phyloP scores from a whole-genome alignment of 2,113 vertebrate genomes.

The Neogale vison region DNA sequence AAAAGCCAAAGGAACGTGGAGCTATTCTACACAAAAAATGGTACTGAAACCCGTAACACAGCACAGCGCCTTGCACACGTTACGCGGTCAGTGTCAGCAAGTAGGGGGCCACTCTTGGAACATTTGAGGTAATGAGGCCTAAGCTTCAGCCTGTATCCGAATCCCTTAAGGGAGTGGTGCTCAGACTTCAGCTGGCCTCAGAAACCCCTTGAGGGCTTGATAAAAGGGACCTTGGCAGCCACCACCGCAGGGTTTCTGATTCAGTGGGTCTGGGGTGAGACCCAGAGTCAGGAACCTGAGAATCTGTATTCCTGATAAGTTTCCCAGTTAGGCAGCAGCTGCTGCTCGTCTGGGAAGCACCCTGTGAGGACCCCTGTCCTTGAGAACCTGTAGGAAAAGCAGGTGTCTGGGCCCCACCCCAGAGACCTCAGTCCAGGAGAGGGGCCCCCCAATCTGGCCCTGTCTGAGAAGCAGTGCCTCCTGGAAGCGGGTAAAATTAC shows the following conservation, averaged over 20 bases:
- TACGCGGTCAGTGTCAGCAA: neutral
- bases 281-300: neutral
- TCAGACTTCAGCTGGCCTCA: neutral
- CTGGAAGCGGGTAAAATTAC: neutral
- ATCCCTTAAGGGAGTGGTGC: neutral
- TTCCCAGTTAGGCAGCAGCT: neutral
- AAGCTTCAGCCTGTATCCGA: neutral
- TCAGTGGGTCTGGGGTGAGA: neutral
- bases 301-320: neutral
- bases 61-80: neutral
- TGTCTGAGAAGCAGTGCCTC: neutral
- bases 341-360: neutral
- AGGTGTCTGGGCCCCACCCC: neutral
- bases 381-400: neutral
- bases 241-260: neutral
- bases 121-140: slow-evolving; percentile 20
- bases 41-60: neutral
- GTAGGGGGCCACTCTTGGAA: neutral
- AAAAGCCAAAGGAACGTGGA: neutral
- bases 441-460: neutral
- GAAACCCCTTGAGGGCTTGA: neutral
- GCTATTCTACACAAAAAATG: neutral
- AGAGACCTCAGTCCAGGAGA: neutral
- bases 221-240: neutral
- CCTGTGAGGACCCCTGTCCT: neutral